A percentile compares a stretch with the other conserved stretches of the same genome.
These are phyloP conservation scores for Drusus annulatus DNA, from an alignment of 1,140 invertebrate genomes.

Conservation along the genomic window DNA sequence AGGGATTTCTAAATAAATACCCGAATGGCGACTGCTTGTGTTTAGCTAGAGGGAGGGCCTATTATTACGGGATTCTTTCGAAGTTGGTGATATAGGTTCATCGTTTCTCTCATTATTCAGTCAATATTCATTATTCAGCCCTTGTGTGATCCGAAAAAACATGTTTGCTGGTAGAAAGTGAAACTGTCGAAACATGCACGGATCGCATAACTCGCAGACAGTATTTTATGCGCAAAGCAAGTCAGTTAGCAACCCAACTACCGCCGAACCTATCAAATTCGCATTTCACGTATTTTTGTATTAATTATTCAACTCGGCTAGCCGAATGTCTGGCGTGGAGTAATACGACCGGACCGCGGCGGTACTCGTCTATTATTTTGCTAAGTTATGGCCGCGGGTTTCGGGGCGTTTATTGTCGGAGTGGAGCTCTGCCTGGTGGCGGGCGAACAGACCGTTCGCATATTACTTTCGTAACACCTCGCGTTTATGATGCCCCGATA, in stretches of 20 bases:
- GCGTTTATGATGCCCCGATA: conserved; percentile 38
- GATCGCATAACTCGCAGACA: conserved; percentile 28
- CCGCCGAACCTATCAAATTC: conserved; percentile 6
- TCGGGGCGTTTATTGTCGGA: conserved; percentile 51
- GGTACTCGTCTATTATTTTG: conserved; percentile 43
- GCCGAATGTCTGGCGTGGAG: conserved; percentile 46
- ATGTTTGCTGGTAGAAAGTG: not conserved
- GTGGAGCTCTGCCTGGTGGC: not conserved
- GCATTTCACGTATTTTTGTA: conserved; percentile 42
- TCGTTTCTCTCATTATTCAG: too few relatives aligned
- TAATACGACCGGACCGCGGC: conserved; percentile 38
- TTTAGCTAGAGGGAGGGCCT: not conserved
- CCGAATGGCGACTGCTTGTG: conserved; percentile 1
- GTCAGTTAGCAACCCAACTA: conserved; percentile 8
- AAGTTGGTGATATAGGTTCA: too few relatives aligned
- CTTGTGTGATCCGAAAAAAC: not conserved
- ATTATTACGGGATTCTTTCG: too few relatives aligned
- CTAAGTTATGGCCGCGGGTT: conserved; percentile 49
- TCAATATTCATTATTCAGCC: too few relatives aligned
- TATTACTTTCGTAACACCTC: conserved; percentile 33
- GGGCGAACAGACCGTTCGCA: conserved; percentile 29
- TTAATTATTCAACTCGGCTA: conserved; percentile 50
- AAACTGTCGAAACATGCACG: not conserved
- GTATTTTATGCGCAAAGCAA: conserved; percentile 26
- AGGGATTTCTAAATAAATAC: conserved; percentile 43